phyloP scores from a whole-genome alignment of 2,888 invertebrate genomes.

The Cephus runcator region DNA sequence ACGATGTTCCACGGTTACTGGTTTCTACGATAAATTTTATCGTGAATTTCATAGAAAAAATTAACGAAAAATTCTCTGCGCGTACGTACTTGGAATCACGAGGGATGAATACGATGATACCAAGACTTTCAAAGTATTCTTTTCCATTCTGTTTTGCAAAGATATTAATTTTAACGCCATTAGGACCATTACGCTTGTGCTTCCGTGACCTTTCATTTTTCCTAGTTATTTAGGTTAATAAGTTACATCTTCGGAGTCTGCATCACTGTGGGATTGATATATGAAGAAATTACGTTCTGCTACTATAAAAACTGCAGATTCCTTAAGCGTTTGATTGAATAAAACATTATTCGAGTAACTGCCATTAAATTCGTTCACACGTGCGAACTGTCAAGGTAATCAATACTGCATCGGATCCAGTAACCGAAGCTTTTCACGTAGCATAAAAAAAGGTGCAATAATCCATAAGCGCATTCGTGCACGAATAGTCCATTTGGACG shows the following conservation, averaged over 20 bases:
- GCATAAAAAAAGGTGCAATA: background rate
- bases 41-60: too few relatives aligned
- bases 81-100: too few relatives aligned
- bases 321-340: background rate
- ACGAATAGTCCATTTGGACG: background rate
- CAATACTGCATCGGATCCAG: background rate
- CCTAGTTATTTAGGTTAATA: background rate
- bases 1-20: too few relatives aligned
- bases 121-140: background rate
- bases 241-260: background rate
- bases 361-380: background rate
- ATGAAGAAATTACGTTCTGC: background rate
- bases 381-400: background rate
- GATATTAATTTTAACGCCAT: background rate
- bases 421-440: background rate
- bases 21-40: too few relatives aligned
- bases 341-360: background rate
- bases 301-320: background rate
- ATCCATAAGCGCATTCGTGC: background rate
- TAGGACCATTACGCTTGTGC: background rate
- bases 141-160: background rate
- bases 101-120: too few relatives aligned
- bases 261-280: background rate
- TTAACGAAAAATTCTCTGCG: too few relatives aligned
- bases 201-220: background rate